Base-by-base conservation (phyloP, 37 sponge, comb jelly and placozoan species). In the Bolinopsis microptera region DNA sequence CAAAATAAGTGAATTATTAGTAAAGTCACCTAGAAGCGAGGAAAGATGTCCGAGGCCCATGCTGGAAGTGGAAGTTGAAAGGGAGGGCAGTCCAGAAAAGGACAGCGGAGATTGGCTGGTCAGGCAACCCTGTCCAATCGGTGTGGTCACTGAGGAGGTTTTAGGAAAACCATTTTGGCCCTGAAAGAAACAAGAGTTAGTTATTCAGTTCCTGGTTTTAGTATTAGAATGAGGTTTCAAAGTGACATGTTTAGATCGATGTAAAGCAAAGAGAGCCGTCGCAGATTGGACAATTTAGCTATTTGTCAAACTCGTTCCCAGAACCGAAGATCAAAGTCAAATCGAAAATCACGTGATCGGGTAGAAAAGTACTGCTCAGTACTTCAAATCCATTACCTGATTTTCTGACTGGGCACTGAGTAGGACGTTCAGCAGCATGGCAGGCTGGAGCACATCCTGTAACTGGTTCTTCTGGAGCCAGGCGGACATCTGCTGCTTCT, bases 401-500 rank as follows among this genome's bases (percentile, higher is more conserved):
- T 32, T 35, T 18, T 77, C 80, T 1, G 80, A 77, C 21, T 77
- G 35, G 21, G 80, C 80, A 8, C 80, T 36, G 1, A 86, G 90
- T 2, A 86, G 90, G 13, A 48, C 90, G 3, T 39, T 41, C 0
- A 86, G 90, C 30, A 86, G 35, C 90, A 86, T 86, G 25, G 90
- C 41, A 0, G 90, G 90, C 90, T 86, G 90, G 48, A 86, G 90
- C 1, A 41, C 41, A n/a, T 86, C 90, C 26, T 86, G 90, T 5
- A 86, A 5, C 3, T 39, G 61, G 26, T 86, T 41, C 90, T 86
- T 86, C 1, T 86, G 90, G 30, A 86, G 90, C 90, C 90, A 86
- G 1, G 80, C 80, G 0, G 80, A 77, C 61, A 86, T 39, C 61
- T 86, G 90, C 61, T 86, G 90, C 30, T 86, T 86, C 90, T 86